Percentiles rank a stretch among this genome's conserved stretches.
These are phyloP conservation scores for Nannoperca obscura DNA, from an alignment of 2,797 vertebrate species.

Conservation along the genomic window DNA sequence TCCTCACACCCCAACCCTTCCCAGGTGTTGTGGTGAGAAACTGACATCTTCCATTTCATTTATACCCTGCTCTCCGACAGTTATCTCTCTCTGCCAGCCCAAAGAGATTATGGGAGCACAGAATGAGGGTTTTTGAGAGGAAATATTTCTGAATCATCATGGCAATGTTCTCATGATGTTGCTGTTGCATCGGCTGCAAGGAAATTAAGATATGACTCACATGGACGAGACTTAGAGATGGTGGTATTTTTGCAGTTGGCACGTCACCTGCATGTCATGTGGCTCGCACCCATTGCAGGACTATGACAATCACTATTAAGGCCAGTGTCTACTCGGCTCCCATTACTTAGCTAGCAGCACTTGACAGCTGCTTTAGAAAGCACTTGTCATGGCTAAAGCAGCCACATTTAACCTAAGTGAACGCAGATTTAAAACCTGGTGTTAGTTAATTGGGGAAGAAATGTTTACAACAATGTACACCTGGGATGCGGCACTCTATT, in stretches of 20 bases:
- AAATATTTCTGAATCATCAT: conserved; percentile 28
- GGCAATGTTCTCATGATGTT: conserved; percentile 25
- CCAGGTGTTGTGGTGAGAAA: conserved; percentile 25
- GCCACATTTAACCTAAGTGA: conserved; percentile 7
- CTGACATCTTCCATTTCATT: conserved; percentile 38
- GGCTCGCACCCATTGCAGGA: background rate
- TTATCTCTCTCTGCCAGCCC: conserved; percentile 42
- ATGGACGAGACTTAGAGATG: background rate
- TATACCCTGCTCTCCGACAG: conserved; percentile 16
- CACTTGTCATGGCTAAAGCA: conserved; percentile 9
- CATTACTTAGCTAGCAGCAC: conserved; percentile 22
- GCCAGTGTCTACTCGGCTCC: conserved; percentile 35
- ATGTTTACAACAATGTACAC: background rate
- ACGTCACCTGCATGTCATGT: conserved; percentile 3
- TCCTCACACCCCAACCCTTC: background rate
- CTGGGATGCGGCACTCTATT: background rate
- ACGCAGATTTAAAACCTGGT: background rate
- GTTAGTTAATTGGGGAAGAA: background rate
- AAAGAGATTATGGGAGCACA: conserved; percentile 39
- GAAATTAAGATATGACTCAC: conserved; percentile 10
- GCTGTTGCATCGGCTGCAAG: conserved; percentile 19
- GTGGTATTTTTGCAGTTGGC: conserved; percentile 23
- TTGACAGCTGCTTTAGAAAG: conserved; percentile 43
- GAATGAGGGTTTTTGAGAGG: conserved; percentile 23
- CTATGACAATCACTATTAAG: conserved; percentile 42